Conservation (phyloP, 2,113 vertebrate species). For the Hylia prasina region DNA sequence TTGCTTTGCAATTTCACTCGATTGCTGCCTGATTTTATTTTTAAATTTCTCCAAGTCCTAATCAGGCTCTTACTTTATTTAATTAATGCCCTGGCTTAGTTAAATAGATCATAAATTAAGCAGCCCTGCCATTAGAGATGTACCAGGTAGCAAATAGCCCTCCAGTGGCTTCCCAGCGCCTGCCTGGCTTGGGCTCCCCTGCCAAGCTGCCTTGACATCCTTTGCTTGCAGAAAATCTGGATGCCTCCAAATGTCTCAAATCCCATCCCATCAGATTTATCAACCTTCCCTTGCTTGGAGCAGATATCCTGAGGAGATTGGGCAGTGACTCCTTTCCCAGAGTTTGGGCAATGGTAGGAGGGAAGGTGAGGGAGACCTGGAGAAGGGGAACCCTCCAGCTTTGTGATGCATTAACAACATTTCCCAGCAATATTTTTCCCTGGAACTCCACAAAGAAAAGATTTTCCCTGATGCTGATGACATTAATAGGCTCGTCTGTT, state of each 20-base stretch:
- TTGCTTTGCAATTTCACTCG: constrained; percentile 73
- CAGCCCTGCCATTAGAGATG: constrained; percentile 40
- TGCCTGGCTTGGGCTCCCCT: neutral
- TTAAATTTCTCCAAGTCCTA: constrained; percentile 69
- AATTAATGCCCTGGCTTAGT: constrained; percentile 77
- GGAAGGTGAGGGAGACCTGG: neutral
- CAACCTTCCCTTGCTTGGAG: neutral
- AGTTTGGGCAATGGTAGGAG: neutral
- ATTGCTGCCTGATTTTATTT: constrained; percentile 64
- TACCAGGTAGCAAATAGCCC: constrained; percentile 39
- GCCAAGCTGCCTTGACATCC: neutral
- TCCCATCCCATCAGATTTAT: neutral
- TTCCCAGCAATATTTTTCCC: neutral
- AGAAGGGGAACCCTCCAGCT: neutral
- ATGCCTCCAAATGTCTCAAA: neutral
- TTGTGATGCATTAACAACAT: neutral
- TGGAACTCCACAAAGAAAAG: neutral
- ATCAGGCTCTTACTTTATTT: constrained; percentile 75
- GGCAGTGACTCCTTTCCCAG: neutral
- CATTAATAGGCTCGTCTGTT: constrained; percentile 6
- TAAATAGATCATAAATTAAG: constrained; percentile 78
- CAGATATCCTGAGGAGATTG: neutral
- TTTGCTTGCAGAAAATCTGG: neutral
- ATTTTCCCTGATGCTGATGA: neutral
- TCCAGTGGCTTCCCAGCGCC: constrained; percentile 1